A percentile compares a stretch with the other conserved stretches of the same genome.
Conservation (phyloP, 2,888 invertebrate species). For the Parapristionchus giblindavisi region DNA sequence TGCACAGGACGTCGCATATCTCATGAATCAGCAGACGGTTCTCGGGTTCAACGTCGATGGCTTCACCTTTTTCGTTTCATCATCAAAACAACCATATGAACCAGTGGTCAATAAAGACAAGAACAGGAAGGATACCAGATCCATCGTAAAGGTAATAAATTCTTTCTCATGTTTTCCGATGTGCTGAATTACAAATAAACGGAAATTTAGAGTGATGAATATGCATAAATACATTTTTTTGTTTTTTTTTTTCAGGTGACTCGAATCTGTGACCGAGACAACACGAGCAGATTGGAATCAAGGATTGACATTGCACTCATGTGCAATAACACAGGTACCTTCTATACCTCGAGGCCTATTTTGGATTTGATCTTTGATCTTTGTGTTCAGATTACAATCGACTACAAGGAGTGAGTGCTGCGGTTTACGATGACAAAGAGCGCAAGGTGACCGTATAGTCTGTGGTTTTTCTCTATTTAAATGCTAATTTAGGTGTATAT, state of each 20-base stretch:
- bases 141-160: not conserved
- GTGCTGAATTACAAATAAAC: no score
- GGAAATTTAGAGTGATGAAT: no score
- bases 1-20: slow-evolving; percentile 46
- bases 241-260: slow-evolving; percentile 39
- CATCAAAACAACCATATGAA: slow-evolving; percentile 45
- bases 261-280: slow-evolving; percentile 48
- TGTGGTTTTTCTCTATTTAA: no score
- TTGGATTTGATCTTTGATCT: no score
- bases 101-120: slow-evolving; percentile 24
- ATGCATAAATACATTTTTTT: not conserved
- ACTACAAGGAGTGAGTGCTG: not conserved
- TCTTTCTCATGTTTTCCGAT: not conserved
- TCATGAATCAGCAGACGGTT: slow-evolving; percentile 39
- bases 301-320: slow-evolving; percentile 45
- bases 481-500: no score
- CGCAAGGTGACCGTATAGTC: no score
- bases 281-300: slow-evolving; percentile 43
- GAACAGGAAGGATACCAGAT: not conserved
- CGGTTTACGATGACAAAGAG: not conserved
- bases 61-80: slow-evolving; percentile 46
- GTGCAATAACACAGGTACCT: not conserved
- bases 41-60: slow-evolving; percentile 44
- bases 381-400: not conserved
- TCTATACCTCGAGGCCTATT: no score